These are phyloP conservation scores for Hirundichthys speculiger DNA, from an alignment of 2,113 vertebrate genomes.

Conservation along the genomic window DNA sequence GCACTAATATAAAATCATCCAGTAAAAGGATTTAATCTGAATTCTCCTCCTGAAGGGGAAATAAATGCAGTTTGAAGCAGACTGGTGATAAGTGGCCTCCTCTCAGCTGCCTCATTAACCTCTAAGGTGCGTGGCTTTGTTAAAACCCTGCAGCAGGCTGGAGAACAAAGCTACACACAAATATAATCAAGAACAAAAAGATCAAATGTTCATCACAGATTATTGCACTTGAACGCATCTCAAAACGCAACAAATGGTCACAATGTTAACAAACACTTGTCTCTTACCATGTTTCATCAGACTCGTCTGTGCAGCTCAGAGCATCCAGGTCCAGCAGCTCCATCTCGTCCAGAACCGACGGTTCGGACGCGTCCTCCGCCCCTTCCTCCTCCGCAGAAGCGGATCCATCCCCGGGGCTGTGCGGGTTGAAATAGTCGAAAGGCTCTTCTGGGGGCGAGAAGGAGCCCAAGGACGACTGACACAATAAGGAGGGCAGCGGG, in stretches of 20 bases:
- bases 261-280: neutral
- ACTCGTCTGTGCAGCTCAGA: slow-evolving; percentile 68
- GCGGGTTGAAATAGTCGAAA: slow-evolving; percentile 82
- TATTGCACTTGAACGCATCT: neutral
- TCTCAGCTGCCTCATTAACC: neutral
- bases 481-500: slow-evolving; percentile 77
- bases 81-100: too few species aligned
- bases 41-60: too few species aligned
- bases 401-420: slow-evolving; percentile 43
- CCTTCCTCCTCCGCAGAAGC: slow-evolving; percentile 34
- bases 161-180: neutral
- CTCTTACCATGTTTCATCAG: slow-evolving; percentile 89
- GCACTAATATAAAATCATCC: too few species aligned
- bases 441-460: slow-evolving; percentile 74
- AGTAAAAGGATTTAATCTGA: too few species aligned
- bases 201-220: too few species aligned
- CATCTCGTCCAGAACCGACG: slow-evolving; percentile 87
- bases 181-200: neutral
- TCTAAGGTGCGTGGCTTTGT: slow-evolving; percentile 21
- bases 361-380: slow-evolving; percentile 46
- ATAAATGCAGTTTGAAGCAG: too few species aligned
- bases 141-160: neutral
- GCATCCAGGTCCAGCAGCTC: slow-evolving; percentile 88
- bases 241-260: slow-evolving; percentile 35
- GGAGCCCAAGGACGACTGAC: slow-evolving; percentile 58